These are phyloP conservation scores for Rhingia rostrata DNA, from an alignment of 2,888 invertebrate species.

Conservation along the genomic window DNA sequence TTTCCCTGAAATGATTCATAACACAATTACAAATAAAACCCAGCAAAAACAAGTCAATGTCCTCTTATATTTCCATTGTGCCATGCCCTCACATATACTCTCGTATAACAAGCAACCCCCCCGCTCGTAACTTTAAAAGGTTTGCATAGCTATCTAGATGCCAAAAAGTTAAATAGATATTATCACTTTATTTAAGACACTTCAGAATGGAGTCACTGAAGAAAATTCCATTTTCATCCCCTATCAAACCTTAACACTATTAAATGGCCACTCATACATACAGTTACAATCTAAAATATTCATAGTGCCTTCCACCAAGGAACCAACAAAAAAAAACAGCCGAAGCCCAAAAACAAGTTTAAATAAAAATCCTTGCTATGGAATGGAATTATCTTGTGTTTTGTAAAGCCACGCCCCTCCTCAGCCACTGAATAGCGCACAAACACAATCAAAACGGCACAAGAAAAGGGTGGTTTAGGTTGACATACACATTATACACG, in stretches of 20 bases:
- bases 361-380: slow-evolving; percentile 24
- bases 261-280: slow-evolving; percentile 68
- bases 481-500: slow-evolving; percentile 29
- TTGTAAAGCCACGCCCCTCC: slow-evolving; percentile 64
- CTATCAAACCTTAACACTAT: slow-evolving; percentile 60
- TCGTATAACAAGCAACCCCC: too few species aligned
- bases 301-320: slow-evolving; percentile 51
- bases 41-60: neutral
- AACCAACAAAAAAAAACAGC: slow-evolving; percentile 13
- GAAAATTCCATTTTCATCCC: slow-evolving; percentile 45
- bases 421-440: slow-evolving; percentile 15
- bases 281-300: slow-evolving; percentile 70
- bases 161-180: slow-evolving; percentile 73
- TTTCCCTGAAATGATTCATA: neutral
- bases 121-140: slow-evolving; percentile 12
- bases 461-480: slow-evolving; percentile 71
- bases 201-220: slow-evolving; percentile 61
- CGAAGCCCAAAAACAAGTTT: slow-evolving; percentile 1
- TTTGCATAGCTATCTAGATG: slow-evolving; percentile 37
- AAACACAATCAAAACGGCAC: slow-evolving; percentile 66
- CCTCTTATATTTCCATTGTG: neutral
- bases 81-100: too few species aligned
- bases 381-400: slow-evolving; percentile 47
- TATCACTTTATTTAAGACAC: slow-evolving; percentile 72
- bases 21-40: slow-evolving; percentile 22